These are phyloP conservation scores for Agrenia bidenticulata DNA, from an alignment of 2,888 invertebrate species.

Conservation along the genomic window DNA sequence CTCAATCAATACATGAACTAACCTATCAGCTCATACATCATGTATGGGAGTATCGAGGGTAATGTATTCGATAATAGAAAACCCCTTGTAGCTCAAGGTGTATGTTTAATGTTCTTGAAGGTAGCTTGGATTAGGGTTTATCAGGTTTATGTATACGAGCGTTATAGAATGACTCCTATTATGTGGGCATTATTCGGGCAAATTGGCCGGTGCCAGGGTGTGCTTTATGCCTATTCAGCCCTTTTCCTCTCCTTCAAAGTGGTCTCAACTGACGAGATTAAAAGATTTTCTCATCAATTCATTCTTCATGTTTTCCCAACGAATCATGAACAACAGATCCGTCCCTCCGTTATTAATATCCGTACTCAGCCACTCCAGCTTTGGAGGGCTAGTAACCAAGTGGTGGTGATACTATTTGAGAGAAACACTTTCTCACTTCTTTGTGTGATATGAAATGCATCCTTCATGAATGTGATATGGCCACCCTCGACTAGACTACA, in stretches of 20 bases:
- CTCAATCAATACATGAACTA: slow-evolving; percentile 18
- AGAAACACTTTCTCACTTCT: not conserved
- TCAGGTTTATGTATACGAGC: slow-evolving; percentile 15
- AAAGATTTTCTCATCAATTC: slow-evolving; percentile 51
- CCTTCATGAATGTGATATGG: not conserved
- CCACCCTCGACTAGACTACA: too few relatives aligned
- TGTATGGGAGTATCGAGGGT: too few relatives aligned
- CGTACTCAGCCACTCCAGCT: slow-evolving; percentile 4
- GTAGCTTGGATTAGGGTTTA: slow-evolving; percentile 28
- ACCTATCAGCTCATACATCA: not conserved
- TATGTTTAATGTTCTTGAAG: slow-evolving; percentile 5
- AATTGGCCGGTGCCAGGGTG: slow-evolving; percentile 52
- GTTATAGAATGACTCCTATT: slow-evolving; percentile 49
- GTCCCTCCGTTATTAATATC: slow-evolving; percentile 18
- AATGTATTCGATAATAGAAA: slow-evolving; percentile 7
- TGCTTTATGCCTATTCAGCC: slow-evolving; percentile 52
- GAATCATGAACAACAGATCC: slow-evolving; percentile 18
- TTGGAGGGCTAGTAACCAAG: too few relatives aligned
- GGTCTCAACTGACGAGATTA: slow-evolving; percentile 52
- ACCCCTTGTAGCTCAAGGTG: not conserved
- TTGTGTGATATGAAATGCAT: not conserved
- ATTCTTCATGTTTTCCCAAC: slow-evolving; percentile 17
- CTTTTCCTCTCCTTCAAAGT: slow-evolving; percentile 41
- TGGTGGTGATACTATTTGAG: too few relatives aligned
- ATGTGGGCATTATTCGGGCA: slow-evolving; percentile 45